A percentile compares a stretch with the other conserved stretches of the same genome.
These are phyloP conservation scores for Synergus laeviventris DNA, from an alignment of 2,888 invertebrate species.

Conservation along the genomic window DNA sequence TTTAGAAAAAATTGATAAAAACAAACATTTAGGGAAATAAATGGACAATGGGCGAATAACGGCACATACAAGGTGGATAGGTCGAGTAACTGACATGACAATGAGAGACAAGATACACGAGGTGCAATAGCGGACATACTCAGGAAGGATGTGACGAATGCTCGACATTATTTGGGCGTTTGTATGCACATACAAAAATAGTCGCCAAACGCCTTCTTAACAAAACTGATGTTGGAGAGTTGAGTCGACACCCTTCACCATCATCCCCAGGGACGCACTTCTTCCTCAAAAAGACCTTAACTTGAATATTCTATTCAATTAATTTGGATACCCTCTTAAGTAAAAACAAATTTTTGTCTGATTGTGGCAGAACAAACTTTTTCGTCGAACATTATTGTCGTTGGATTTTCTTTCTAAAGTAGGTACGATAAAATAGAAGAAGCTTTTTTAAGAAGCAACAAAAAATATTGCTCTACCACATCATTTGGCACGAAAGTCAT, in stretches of 20 bases:
- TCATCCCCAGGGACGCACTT: slow-evolving; percentile 20
- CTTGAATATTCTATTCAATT: no score
- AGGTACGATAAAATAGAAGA: slow-evolving; percentile 13
- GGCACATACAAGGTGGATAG: slow-evolving; percentile 50
- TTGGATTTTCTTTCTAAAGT: slow-evolving; percentile 8
- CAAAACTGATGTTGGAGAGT: slow-evolving; percentile 23
- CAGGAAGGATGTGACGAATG: slow-evolving; percentile 56
- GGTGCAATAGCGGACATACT: slow-evolving; percentile 54
- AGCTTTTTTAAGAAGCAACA: slow-evolving; percentile 5
- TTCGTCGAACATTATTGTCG: slow-evolving; percentile 21
- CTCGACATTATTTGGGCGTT: slow-evolving; percentile 58
- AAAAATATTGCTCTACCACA: slow-evolving; percentile 14
- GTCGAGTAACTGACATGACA: slow-evolving; percentile 52
- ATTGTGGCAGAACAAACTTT: slow-evolving; percentile 3
- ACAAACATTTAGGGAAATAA: slow-evolving; percentile 10
- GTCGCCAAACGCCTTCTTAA: slow-evolving; percentile 47
- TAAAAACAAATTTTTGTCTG: not conserved
- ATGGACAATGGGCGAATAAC: slow-evolving; percentile 52
- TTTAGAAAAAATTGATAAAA: slow-evolving; percentile 8
- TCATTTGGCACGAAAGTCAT: slow-evolving; percentile 31
- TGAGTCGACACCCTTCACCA: slow-evolving; percentile 13
- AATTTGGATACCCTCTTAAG: no score
- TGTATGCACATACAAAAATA: slow-evolving; percentile 59
- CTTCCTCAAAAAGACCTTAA: not conserved
- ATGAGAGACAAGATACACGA: slow-evolving; percentile 55